Evolutionary conservation across 2,797 vertebrate species (phyloP), one percentile per base, ranked within the genome.

Genomic region (Anabacerthia variegaticeps): DNA sequence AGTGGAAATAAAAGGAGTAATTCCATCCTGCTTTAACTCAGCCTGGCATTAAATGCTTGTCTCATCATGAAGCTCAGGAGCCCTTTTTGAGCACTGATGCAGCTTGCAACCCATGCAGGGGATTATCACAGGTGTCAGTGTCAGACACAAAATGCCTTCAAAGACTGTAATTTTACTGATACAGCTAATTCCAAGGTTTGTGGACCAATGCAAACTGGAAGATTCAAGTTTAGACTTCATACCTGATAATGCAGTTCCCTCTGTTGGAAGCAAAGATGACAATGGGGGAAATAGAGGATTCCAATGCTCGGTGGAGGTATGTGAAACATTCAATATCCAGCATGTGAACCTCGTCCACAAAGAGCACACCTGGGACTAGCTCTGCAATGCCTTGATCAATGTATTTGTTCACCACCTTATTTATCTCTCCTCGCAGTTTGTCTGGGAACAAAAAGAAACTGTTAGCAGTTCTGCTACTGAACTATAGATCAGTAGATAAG

Each of bases 361-460:
- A 99, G 72, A 99, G 98, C 62, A 99, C 99, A 0, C 99, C 99
- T 0, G 99, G 99, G 6, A 99, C 99, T 34, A 99, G 98, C 96
- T 99, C 99, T 1, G 99, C 99, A 1, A 99, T 98, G 21, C 99
- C 99, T 96, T 99, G 99, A 97, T 99, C 99, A 0, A 99, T 99
- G 97, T 99, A 99, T 90, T 99, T 99, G 97, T 99, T 99, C 95
- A 99, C 99, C 96, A 99, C 99, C 92, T 99, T 99, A 98, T 99
- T 99, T 95, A 99, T 99, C 97, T 99, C 99, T 12, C 98, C 97
- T 48, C 99, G 98, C 44, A 99, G 98, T 79, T 99, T 99, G 95
- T 99, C 99, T 99, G 78, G 86, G 78, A 27, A 51, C 18, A 44
- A 55, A 84, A 74, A n/a, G 36, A 16, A 55, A 56, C 12, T 10